Evolutionary conservation across 2,113 vertebrate species (phyloP).

Genomic region (Sitta europaea): DNA sequence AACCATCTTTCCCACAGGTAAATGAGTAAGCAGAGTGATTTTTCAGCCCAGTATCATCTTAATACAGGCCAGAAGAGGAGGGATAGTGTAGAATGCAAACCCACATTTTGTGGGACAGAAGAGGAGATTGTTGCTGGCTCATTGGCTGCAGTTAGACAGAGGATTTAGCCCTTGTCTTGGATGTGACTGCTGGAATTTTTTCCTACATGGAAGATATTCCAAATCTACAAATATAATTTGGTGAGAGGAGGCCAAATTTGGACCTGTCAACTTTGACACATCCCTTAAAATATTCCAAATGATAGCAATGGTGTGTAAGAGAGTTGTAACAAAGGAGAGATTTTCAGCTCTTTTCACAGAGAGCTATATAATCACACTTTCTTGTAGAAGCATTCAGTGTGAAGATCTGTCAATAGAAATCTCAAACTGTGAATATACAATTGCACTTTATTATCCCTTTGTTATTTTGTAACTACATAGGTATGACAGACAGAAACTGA

Average conservation of each 20-base stretch:
- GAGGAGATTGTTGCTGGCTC: neutral
- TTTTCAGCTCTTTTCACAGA: conserved; percentile 74
- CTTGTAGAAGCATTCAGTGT: conserved; percentile 73
- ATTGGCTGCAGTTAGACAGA: neutral
- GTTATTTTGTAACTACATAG: conserved; percentile 85
- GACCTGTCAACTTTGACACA: conserved; percentile 72
- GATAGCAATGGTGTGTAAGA: conserved; percentile 70
- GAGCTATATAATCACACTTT: conserved; percentile 72
- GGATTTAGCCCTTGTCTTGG: conserved; percentile 19
- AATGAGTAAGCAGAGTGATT: neutral
- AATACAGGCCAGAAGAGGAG: neutral
- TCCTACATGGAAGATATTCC: conserved; percentile 37
- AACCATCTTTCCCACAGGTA: neutral
- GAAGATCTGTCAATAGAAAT: conserved; percentile 79
- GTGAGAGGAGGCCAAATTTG: conserved; percentile 74
- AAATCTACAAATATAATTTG: conserved; percentile 67
- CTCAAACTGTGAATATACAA: conserved; percentile 85
- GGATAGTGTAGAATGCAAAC: neutral
- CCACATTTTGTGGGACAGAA: neutral
- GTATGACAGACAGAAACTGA: conserved; percentile 93
- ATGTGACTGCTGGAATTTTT: conserved; percentile 37
- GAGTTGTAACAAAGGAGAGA: conserved; percentile 68
- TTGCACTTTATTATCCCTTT: conserved; percentile 81
- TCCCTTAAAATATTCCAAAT: conserved; percentile 69
- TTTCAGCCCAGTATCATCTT: neutral